Conservation (phyloP, 2,888 invertebrate species). For the Lasioglossum marginatum region DNA sequence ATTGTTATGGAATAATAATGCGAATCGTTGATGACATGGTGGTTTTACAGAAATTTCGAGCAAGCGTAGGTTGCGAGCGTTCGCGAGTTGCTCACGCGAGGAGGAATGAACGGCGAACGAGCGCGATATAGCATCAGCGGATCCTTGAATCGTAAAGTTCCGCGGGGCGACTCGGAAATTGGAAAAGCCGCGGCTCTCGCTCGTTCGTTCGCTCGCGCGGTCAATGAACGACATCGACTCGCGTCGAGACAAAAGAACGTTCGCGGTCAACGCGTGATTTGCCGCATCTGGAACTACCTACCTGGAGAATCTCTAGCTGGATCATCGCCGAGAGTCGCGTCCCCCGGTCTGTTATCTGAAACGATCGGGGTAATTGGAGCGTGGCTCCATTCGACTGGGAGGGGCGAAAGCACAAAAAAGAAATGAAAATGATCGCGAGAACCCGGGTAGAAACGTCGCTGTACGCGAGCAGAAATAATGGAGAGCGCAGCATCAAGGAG, state of each 20-base stretch:
- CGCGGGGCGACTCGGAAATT: constrained; percentile 75
- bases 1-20: too few species aligned
- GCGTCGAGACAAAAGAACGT: constrained; percentile 14
- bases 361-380: background rate
- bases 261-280: background rate
- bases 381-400: background rate
- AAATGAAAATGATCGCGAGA: background rate
- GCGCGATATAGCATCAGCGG: background rate
- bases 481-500: constrained; percentile 3
- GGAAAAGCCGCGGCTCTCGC: constrained; percentile 35
- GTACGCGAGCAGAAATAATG: constrained; percentile 42
- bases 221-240: constrained; percentile 22
- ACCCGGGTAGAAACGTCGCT: constrained; percentile 2
- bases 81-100: constrained; percentile 12
- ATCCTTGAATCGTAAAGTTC: constrained; percentile 69
- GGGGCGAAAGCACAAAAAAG: background rate
- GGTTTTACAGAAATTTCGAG: too few species aligned
- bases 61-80: constrained; percentile 15
- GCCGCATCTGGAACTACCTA: background rate
- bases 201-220: background rate
- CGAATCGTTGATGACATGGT: too few species aligned
- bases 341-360: background rate
- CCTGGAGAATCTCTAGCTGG: background rate
- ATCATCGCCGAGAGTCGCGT: too few species aligned
- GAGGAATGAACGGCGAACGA: constrained; percentile 23